These are phyloP conservation scores for Caretta caretta DNA, from an alignment of 2,113 vertebrate genomes.

Conservation along the genomic window DNA sequence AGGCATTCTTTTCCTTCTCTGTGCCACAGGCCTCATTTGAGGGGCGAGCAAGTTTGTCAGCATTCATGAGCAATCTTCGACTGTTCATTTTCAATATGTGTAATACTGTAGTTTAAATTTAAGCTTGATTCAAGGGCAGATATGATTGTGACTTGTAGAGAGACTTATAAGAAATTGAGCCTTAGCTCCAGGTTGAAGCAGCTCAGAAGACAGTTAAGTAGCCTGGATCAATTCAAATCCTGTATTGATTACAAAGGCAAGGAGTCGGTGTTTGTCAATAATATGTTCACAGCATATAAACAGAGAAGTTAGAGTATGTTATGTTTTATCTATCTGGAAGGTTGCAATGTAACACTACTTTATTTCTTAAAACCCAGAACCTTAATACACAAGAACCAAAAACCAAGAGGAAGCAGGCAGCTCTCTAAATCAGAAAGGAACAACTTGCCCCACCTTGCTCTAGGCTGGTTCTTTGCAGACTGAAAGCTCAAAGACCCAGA, in stretches of 20 bases:
- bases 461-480: too few relatives aligned
- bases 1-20: background rate
- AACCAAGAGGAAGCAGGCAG: too few relatives aligned
- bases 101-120: fast-evolving
- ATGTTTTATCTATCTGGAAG: too few relatives aligned
- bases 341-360: too few relatives aligned
- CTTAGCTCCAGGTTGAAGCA: fast-evolving
- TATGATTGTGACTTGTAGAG: too few relatives aligned
- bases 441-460: too few relatives aligned
- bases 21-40: background rate
- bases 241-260: fast-evolving
- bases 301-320: too few relatives aligned
- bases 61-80: fast-evolving
- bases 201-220: fast-evolving
- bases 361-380: too few relatives aligned
- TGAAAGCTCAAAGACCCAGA: too few relatives aligned
- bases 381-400: too few relatives aligned
- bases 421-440: too few relatives aligned
- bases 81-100: fast-evolving
- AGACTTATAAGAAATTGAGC: fast-evolving
- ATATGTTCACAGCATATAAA: too few relatives aligned
- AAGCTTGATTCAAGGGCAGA: fast-evolving
- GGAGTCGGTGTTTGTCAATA: background rate
- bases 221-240: fast-evolving
- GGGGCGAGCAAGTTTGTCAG: background rate